Percentiles rank a stretch among this genome's conserved stretches.
Evolutionary conservation across 2,113 vertebrate genomes (phyloP).

Genomic region (Indri indri): DNA sequence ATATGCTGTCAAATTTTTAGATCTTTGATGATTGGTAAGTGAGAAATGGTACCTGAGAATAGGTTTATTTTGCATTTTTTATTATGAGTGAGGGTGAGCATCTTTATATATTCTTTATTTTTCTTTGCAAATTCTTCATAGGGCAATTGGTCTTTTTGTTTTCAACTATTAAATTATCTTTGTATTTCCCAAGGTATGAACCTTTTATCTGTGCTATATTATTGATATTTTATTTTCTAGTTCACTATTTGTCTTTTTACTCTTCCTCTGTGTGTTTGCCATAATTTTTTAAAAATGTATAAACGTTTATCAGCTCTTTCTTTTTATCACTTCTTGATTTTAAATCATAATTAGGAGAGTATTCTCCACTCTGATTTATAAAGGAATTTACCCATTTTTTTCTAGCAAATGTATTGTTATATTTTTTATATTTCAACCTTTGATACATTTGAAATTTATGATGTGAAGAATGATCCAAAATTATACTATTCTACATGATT

Average conservation of each 20-base stretch:
- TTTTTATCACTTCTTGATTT: not conserved
- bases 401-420: not conserved
- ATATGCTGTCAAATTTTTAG: not conserved
- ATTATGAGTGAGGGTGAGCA: not conserved
- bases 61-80: conserved; percentile 22
- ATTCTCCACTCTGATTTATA: not conserved
- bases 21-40: not conserved
- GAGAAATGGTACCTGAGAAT: not conserved
- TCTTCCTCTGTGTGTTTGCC: not conserved
- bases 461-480: not conserved
- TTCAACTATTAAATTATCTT: not conserved
- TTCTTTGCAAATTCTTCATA: not conserved
- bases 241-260: not conserved
- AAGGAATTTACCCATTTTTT: not conserved
- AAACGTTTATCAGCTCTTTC: not conserved
- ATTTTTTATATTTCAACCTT: not conserved
- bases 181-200: not conserved
- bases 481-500: not conserved
- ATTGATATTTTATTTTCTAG: not conserved
- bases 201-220: not conserved
- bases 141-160: not conserved
- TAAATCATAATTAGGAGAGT: not conserved
- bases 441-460: not conserved
- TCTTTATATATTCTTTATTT: not conserved
- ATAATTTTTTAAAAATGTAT: not conserved